phyloP scores from a whole-genome alignment of 2,797 vertebrate genomes.

The Pterois miles region DNA sequence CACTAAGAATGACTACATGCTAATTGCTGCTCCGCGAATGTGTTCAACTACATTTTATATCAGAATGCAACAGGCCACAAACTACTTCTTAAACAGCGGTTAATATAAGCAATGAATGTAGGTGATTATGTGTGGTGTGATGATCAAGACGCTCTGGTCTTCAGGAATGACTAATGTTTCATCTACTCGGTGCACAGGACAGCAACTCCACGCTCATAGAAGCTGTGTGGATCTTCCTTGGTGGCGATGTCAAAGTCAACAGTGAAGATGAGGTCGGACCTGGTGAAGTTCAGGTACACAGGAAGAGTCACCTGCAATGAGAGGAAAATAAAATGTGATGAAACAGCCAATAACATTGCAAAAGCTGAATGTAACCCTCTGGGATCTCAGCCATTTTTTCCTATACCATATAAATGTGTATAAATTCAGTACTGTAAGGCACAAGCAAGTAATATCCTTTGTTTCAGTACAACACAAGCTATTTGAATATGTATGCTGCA shows the following conservation, averaged over 20 bases:
- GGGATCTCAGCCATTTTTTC: too few relatives aligned
- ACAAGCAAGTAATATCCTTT: too few relatives aligned
- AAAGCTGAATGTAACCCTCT: neutral
- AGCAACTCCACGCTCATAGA: slow-evolving; percentile 97
- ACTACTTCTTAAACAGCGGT: slow-evolving; percentile 27
- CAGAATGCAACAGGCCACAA: slow-evolving; percentile 47
- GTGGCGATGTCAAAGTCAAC: slow-evolving; percentile 98
- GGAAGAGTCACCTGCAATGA: slow-evolving; percentile 92
- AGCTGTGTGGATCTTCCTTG: slow-evolving; percentile 96
- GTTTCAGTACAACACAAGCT: too few relatives aligned
- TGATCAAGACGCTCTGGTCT: slow-evolving; percentile 1
- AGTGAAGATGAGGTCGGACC: slow-evolving; percentile 97
- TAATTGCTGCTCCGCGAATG: slow-evolving; percentile 27
- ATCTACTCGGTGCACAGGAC: slow-evolving; percentile 94
- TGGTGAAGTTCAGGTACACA: slow-evolving; percentile 98
- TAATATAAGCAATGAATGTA: slow-evolving; percentile 34
- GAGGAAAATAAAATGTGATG: neutral
- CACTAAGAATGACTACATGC: slow-evolving; percentile 17
- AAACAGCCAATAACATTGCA: neutral
- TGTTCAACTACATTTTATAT: slow-evolving; percentile 13
- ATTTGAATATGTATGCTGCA: too few relatives aligned
- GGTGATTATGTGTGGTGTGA: slow-evolving; percentile 25
- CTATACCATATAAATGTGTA: too few relatives aligned
- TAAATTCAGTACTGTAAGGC: too few relatives aligned
- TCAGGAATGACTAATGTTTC: neutral